Percentiles rank a stretch among this genome's conserved stretches.
These are phyloP conservation scores for Amitus sp. DNA, from an alignment of 2,888 invertebrate genomes.

Conservation along the genomic window DNA sequence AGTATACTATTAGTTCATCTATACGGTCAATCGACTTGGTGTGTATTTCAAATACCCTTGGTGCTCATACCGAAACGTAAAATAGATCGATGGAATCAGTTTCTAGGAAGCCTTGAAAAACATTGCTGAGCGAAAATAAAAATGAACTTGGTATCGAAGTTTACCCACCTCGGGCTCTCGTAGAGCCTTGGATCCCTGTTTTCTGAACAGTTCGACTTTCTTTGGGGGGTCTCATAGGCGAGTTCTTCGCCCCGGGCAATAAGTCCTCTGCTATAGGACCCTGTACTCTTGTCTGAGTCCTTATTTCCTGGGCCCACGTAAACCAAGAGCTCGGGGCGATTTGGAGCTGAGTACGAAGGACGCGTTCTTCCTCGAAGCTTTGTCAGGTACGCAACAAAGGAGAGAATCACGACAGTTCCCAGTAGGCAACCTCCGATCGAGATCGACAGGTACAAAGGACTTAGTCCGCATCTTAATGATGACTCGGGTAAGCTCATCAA, in stretches of 20 bases:
- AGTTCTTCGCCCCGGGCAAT: conserved; percentile 57
- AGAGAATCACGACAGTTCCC: conserved; percentile 57
- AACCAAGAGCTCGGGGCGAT: conserved; percentile 60
- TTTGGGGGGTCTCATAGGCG: conserved; percentile 54
- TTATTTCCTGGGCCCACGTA: conserved; percentile 58
- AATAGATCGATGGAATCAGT: no score
- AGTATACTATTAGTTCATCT: no score
- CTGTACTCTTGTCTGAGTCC: conserved; percentile 56
- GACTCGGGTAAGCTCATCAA: conserved; percentile 57
- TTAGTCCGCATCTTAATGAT: conserved; percentile 56
- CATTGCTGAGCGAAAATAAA: no score
- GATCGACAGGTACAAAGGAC: conserved; percentile 59
- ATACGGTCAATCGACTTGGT: no score
- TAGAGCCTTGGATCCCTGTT: no score
- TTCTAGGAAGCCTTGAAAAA: no score
- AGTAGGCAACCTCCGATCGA: conserved; percentile 61
- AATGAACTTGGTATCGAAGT: no score
- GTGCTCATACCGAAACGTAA: no score
- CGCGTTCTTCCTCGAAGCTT: conserved; percentile 56
- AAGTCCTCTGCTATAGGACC: conserved; percentile 57
- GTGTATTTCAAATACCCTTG: no score
- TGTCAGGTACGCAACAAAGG: conserved; percentile 59
- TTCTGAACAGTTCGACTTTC: conserved; percentile 29
- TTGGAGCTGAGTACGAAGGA: conserved; percentile 55
- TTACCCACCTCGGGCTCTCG: no score